These are phyloP conservation scores for Nyctalus aviator DNA, from an alignment of 2,797 vertebrate genomes.

Conservation along the genomic window DNA sequence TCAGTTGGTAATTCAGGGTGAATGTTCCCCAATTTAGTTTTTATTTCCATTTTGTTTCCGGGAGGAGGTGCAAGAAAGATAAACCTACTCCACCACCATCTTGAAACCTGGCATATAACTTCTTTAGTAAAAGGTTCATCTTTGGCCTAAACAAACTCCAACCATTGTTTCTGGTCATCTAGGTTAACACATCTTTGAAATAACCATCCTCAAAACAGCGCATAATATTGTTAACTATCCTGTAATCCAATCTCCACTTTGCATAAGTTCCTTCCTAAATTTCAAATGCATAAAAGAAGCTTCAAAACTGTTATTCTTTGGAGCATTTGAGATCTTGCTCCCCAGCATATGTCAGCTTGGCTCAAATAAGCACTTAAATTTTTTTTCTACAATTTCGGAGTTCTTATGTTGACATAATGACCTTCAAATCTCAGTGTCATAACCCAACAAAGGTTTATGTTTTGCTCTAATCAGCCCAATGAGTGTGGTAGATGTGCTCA, in stretches of 20 bases:
- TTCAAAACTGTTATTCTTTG: not conserved
- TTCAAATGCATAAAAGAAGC: not conserved
- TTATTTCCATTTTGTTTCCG: not conserved
- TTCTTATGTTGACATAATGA: not conserved
- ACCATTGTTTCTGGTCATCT: not conserved
- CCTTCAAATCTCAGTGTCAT: not conserved
- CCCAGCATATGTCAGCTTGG: not conserved
- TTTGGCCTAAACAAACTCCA: not conserved
- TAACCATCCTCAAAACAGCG: not conserved
- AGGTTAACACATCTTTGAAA: not conserved
- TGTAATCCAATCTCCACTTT: not conserved
- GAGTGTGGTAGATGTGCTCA: not conserved
- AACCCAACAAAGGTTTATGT: constrained; percentile 3
- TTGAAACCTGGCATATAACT: not conserved
- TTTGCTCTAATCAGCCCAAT: constrained; percentile 1
- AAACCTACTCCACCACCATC: too few relatives aligned
- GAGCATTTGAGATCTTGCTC: not conserved
- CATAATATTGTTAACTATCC: not conserved
- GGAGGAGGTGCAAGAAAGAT: too few relatives aligned
- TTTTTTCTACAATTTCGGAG: not conserved
- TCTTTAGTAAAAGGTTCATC: not conserved
- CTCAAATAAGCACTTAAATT: not conserved
- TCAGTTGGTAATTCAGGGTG: not conserved
- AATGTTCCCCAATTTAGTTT: not conserved
- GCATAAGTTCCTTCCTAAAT: not conserved